Percentiles rank a stretch among this genome's conserved stretches.
Evolutionary conservation across 1,140 invertebrate species (phyloP).

Genomic region (Hyles euphorbiae): DNA sequence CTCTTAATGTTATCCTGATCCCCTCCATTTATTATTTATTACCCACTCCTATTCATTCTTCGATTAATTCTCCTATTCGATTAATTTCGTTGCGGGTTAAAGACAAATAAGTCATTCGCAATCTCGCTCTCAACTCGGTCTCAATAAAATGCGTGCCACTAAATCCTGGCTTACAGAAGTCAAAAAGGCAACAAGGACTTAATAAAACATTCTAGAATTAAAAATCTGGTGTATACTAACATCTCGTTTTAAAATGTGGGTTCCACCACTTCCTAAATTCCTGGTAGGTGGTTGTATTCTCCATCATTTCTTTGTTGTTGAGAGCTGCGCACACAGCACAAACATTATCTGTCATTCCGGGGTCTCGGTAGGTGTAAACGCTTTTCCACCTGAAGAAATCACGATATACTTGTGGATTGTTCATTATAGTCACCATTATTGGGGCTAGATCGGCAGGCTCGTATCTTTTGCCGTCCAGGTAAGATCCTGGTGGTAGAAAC

Average conservation of each 20-base stretch:
- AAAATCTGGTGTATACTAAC: slow-evolving; percentile 7
- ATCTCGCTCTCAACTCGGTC: no score
- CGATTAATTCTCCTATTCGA: no score
- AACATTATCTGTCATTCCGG: slow-evolving; percentile 34
- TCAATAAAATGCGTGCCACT: no score
- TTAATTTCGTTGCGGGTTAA: no score
- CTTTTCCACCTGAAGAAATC: slow-evolving; percentile 53
- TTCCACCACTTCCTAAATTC: slow-evolving; percentile 56
- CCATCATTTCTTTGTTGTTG: slow-evolving; percentile 32
- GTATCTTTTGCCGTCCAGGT: slow-evolving; percentile 38
- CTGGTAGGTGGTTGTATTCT: slow-evolving; percentile 30
- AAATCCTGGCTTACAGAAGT: no score
- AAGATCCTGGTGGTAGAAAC: slow-evolving; percentile 56
- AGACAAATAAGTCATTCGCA: no score
- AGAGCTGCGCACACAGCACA: slow-evolving; percentile 48
- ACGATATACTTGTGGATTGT: slow-evolving; percentile 31
- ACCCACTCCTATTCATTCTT: no score
- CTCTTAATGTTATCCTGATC: no score
- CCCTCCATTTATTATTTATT: no score
- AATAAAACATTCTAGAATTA: no score
- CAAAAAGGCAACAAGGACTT: no score
- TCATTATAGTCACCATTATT: slow-evolving; percentile 33
- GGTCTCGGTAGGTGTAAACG: slow-evolving; percentile 39
- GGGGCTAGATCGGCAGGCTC: slow-evolving; percentile 29
- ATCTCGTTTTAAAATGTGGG: slow-evolving; percentile 36